These are phyloP conservation scores for Patiria miniata DNA, from an alignment of 35 echinoderm and acorn worm species.

Conservation along the genomic window DNA sequence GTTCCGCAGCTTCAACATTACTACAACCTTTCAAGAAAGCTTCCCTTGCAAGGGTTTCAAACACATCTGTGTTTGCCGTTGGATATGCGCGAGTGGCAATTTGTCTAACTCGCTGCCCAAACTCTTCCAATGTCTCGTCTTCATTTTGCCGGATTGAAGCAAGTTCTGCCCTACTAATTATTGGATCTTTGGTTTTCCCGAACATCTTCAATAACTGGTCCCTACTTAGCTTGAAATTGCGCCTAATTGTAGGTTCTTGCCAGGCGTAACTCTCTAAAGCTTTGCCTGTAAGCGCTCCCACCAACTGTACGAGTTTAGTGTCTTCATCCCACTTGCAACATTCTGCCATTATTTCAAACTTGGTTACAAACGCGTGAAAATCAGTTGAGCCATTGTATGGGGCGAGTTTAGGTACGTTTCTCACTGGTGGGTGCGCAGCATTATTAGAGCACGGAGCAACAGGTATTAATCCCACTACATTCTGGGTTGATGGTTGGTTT, in stretches of 20 bases:
- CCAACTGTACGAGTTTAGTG: background rate
- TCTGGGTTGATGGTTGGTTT: too few relatives aligned
- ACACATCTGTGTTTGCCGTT: background rate
- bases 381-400: constrained; percentile 14
- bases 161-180: background rate
- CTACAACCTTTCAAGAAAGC: background rate
- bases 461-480: too few relatives aligned
- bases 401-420: background rate
- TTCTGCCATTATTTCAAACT: background rate
- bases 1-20: background rate
- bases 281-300: background rate
- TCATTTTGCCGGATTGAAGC: background rate
- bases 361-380: background rate
- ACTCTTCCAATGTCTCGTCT: background rate
- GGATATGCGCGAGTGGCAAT: background rate
- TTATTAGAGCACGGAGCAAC: too few relatives aligned
- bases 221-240: background rate
- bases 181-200: background rate
- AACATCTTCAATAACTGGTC: background rate
- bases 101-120: background rate
- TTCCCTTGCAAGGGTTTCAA: background rate
- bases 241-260: background rate
- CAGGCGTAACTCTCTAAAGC: background rate
- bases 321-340: background rate
- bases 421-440: background rate